Conservation (phyloP, 1,140 invertebrate genomes). For the Aphelenchoides besseyi region DNA sequence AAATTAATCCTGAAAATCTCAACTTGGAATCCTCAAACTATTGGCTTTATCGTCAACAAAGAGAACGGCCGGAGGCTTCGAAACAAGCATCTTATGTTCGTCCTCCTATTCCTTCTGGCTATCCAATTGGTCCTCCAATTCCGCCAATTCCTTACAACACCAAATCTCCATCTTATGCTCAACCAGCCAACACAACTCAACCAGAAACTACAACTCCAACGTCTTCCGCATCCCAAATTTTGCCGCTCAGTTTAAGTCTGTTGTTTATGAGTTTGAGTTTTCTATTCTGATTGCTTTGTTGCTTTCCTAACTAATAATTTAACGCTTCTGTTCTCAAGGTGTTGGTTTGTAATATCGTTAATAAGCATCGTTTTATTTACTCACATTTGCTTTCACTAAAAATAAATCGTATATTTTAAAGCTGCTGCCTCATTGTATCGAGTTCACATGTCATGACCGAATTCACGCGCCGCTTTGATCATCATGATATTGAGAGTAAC, state of each 20-base stretch:
- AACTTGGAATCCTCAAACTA: too few relatives aligned
- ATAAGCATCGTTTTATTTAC: too few relatives aligned
- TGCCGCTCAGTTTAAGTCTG: neutral
- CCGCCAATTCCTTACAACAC: conserved; percentile 11
- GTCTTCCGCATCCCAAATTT: neutral
- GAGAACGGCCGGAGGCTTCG: neutral
- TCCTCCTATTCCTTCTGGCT: too few relatives aligned
- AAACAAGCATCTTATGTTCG: too few relatives aligned
- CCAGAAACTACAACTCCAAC: neutral
- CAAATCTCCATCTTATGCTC: neutral
- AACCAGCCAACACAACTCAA: neutral
- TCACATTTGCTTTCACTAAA: too few relatives aligned
- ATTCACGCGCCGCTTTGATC: neutral
- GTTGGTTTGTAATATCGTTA: too few relatives aligned
- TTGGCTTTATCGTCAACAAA: neutral
- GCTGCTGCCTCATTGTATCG: too few relatives aligned
- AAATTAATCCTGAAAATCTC: too few relatives aligned
- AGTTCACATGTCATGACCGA: conserved; percentile 7
- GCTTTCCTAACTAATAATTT: too few relatives aligned
- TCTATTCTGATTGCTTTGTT: too few relatives aligned
- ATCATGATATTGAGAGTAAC: conserved; percentile 2
- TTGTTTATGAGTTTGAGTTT: neutral
- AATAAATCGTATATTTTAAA: too few relatives aligned
- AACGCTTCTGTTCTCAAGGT: too few relatives aligned
- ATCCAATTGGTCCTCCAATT: neutral